Conservation (phyloP, 2,113 vertebrate genomes). For the Cyprinodon tularosa region DNA sequence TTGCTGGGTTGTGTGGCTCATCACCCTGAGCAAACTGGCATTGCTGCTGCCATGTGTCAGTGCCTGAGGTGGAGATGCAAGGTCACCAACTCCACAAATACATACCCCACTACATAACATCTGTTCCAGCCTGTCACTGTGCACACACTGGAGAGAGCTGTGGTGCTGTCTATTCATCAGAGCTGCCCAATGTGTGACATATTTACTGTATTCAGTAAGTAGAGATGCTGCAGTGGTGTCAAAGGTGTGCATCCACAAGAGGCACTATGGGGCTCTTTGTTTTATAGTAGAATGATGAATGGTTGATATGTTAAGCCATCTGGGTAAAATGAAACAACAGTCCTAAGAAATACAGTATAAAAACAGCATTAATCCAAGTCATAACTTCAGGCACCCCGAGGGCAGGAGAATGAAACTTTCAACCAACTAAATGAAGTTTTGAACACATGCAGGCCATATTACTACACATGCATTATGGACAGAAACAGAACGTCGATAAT, state of each 20-base stretch:
- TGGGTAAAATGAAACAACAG: not conserved
- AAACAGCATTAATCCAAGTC: not conserved
- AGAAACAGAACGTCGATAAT: not conserved
- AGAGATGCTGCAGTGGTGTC: constrained; percentile 1
- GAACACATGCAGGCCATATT: not conserved
- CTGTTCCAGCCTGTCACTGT: constrained; percentile 18
- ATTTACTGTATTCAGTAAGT: constrained; percentile 30
- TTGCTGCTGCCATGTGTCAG: constrained; percentile 33
- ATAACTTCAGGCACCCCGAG: not conserved
- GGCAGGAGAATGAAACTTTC: not conserved
- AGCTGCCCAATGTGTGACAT: constrained; percentile 16
- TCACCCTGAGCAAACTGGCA: constrained; percentile 21
- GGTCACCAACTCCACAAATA: constrained; percentile 45
- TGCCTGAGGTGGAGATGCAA: constrained; percentile 45
- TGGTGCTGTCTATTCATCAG: constrained; percentile 35
- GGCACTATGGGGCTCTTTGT: constrained; percentile 27
- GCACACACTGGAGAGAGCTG: constrained; percentile 15
- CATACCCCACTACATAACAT: constrained; percentile 16
- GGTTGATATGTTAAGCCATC: not conserved
- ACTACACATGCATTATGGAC: not conserved
- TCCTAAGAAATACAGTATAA: not conserved
- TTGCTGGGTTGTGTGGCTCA: constrained; percentile 5
- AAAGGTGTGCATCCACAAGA: constrained; percentile 18
- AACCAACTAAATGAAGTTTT: not conserved
- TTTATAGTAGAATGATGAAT: constrained; percentile 22